Evolutionary conservation across 1,140 invertebrate genomes (phyloP), one percentile per base, ranked within the genome.

Genomic region (Eupeodes corollae): DNA sequence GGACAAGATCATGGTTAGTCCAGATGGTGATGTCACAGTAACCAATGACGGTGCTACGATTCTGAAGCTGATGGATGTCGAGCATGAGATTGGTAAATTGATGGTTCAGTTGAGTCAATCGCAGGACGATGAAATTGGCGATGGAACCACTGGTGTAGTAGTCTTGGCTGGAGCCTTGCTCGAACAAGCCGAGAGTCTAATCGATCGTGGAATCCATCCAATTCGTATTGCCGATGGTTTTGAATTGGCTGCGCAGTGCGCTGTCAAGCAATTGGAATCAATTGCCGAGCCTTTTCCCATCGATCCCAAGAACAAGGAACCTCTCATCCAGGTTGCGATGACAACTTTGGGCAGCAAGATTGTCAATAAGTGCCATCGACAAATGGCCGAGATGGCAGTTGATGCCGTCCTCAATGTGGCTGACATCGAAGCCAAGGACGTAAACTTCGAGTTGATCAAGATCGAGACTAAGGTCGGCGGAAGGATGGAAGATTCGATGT

Each of bases 1-100:
- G 47, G 94, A 98, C 69, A 98, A 98, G 70, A 82, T 96, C 75
- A 86, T 99, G 84, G 91, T 99, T 1, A 91, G 85, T 18, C 72
- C 88, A n/a, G 97, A 99, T 74, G 95, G 95, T 39, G 97, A 99
- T 64, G 84, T 99, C 1, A 98, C 91, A 0, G 87, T 98, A 8
- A 99, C 96, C 18, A 99, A 99, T 69, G 97, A 99, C 75, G 97
- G 96, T 18, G 95, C 96, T n/a, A 99, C 97, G 1, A 99, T 99
- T 56, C 75, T 99, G 46, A 93, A 98, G 68, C 79, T 91, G 67
- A 99, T 99, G 97, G 95, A 99, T 73, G 91, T 99, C 12, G 92
- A 98, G 15, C 94, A 99, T 71, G 87, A 98, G 76, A 93, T 99
- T 61, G 96, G 92, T 21, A 99, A 98, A 65, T 71, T 99, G 5